Conservation (phyloP, 53 echinoderm and acorn worm genomes). For the Temnopleurus reevesii region DNA sequence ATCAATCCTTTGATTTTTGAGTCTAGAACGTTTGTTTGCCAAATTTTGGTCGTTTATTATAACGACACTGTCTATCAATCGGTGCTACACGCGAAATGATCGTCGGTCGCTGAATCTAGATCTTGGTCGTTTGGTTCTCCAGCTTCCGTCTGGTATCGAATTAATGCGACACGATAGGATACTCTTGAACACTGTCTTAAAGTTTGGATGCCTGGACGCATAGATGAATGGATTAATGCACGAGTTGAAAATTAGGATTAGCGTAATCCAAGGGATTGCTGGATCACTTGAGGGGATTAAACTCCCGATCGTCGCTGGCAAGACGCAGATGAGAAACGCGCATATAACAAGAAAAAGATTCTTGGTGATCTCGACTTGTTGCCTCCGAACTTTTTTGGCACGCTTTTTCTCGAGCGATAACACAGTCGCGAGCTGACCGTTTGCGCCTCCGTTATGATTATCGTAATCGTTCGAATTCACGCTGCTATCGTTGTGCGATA, state of each 20-base stretch:
- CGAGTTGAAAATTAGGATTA: conserved; percentile 63
- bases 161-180: conserved; percentile 1
- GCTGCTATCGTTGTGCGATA: conserved; percentile 16
- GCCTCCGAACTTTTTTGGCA: conserved; percentile 28
- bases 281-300: conserved; percentile 63
- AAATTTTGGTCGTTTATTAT: background rate
- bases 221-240: conserved; percentile 71
- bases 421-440: conserved; percentile 21
- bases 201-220: conserved; percentile 70
- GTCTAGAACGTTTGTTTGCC: no score
- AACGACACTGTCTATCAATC: background rate
- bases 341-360: conserved; percentile 70
- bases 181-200: conserved; percentile 64
- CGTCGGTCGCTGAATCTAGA: background rate
- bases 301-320: conserved; percentile 60
- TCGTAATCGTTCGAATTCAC: conserved; percentile 37
- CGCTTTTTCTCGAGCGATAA: conserved; percentile 41
- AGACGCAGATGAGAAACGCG: conserved; percentile 66
- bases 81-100: conserved; percentile 9
- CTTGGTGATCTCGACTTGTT: conserved; percentile 65
- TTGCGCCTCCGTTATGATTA: conserved; percentile 5
- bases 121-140: conserved; percentile 27
- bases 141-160: conserved; percentile 30
- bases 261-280: conserved; percentile 62
- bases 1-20: no score